Percentiles rank a stretch among this genome's conserved stretches.
Conservation (phyloP, 2,797 vertebrate genomes). For the Petrocephalus sullivani region DNA sequence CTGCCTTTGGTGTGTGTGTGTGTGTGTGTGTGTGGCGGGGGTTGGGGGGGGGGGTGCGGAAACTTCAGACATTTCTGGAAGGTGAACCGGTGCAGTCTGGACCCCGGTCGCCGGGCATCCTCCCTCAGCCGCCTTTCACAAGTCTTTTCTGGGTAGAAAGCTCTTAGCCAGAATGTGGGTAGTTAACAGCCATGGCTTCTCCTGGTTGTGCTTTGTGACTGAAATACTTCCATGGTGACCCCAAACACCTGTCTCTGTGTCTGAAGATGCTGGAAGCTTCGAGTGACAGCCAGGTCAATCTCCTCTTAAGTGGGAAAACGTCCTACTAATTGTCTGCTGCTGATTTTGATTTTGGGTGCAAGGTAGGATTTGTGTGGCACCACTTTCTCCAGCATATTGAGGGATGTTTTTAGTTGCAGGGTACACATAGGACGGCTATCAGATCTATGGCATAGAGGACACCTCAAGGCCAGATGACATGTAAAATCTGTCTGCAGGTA, state of each 20-base stretch:
- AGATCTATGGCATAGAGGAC: neutral
- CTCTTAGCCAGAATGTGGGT: neutral
- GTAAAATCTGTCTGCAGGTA: neutral
- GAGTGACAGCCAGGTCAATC: neutral
- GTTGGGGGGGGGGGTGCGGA: neutral
- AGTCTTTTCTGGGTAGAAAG: neutral
- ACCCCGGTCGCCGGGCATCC: neutral
- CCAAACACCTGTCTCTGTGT: neutral
- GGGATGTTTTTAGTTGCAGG: neutral
- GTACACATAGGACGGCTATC: neutral
- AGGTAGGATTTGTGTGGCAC: neutral
- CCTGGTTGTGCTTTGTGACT: neutral
- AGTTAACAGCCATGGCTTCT: neutral
- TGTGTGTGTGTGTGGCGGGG: neutral
- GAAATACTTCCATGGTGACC: neutral
- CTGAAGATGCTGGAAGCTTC: neutral
- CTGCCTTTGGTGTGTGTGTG: neutral
- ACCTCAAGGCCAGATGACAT: neutral
- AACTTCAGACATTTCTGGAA: constrained; percentile 16
- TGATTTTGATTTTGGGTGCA: neutral
- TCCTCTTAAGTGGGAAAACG: neutral
- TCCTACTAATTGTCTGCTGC: neutral
- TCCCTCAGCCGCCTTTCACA: neutral
- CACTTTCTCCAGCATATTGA: neutral
- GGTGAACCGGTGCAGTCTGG: neutral